phyloP scores from a whole-genome alignment of 2,113 vertebrate species.

The Cyprinodon brontotheroides region DNA sequence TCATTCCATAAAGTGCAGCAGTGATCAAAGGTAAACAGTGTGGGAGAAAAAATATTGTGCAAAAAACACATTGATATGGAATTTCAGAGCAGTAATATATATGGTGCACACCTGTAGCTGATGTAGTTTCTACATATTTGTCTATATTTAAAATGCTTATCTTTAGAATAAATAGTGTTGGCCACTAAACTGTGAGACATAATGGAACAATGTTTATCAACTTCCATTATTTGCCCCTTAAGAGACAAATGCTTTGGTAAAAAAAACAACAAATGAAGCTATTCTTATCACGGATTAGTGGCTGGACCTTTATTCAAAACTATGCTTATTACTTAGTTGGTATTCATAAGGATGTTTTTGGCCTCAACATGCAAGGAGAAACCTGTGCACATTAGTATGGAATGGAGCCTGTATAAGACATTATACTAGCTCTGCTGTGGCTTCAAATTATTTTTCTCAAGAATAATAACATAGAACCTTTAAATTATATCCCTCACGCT shows the following conservation, averaged over 20 bases:
- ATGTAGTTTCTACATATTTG: conserved; percentile 46
- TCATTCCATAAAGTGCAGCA: too few relatives aligned
- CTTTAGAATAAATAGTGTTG: not conserved
- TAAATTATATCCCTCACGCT: conserved; percentile 3
- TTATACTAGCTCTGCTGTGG: conserved; percentile 11
- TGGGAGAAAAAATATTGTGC: too few relatives aligned
- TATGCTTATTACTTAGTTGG: conserved; percentile 22
- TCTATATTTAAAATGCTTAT: conserved; percentile 9
- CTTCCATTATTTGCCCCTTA: conserved; percentile 54
- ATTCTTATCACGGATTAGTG: conserved; percentile 50
- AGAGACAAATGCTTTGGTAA: conserved; percentile 33
- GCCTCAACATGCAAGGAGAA: conserved; percentile 17
- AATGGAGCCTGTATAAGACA: conserved; percentile 16
- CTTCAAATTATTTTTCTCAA: conserved; percentile 18
- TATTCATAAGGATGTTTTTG: conserved; percentile 32
- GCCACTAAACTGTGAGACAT: conserved; percentile 37
- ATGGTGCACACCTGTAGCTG: conserved; percentile 15
- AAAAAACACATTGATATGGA: too few relatives aligned
- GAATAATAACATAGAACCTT: conserved; percentile 16
- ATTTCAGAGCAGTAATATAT: too few relatives aligned
- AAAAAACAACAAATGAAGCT: conserved; percentile 1
- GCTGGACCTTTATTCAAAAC: conserved; percentile 42
- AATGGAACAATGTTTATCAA: conserved; percentile 44
- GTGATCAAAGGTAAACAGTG: too few relatives aligned
- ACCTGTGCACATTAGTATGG: conserved; percentile 26